A percentile compares a stretch with the other conserved stretches of the same genome.
phyloP scores from a whole-genome alignment of 2,797 vertebrate species.

The Varecia variegata region DNA sequence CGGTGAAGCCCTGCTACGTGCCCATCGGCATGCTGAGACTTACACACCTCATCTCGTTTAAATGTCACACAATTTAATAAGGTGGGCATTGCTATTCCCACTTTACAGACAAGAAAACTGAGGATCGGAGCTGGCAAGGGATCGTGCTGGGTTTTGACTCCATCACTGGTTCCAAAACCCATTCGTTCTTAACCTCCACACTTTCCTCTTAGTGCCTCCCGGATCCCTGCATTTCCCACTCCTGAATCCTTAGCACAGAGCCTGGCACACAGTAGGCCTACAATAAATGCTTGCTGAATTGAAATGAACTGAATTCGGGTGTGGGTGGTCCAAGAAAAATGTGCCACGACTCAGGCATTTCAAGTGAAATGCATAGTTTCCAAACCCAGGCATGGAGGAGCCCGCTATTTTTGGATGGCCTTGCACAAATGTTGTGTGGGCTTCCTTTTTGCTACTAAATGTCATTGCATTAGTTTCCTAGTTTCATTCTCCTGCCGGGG shows the following conservation, averaged over 20 bases:
- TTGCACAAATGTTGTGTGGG: conserved; percentile 80
- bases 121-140: neutral
- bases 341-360: conserved; percentile 37
- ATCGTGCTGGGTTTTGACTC: neutral
- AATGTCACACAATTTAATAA: neutral
- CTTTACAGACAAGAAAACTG: neutral
- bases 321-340: conserved; percentile 48
- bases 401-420: conserved; percentile 74
- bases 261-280: conserved; percentile 4
- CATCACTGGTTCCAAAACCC: neutral
- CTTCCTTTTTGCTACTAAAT: conserved; percentile 80
- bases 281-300: neutral
- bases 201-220: rapidly evolving
- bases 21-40: neutral
- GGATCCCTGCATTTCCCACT: neutral
- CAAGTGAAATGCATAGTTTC: conserved; percentile 78
- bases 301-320: neutral
- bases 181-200: neutral
- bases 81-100: too few species aligned
- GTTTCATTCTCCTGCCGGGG: conserved; percentile 78
- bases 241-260: neutral
- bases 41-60: neutral
- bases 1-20: neutral
- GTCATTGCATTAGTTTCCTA: conserved; percentile 81
- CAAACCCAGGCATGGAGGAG: conserved; percentile 71